A percentile compares a stretch with the other conserved stretches of the same genome.
Evolutionary conservation across 2,888 invertebrate species (phyloP).

Genomic region (Troides helena): DNA sequence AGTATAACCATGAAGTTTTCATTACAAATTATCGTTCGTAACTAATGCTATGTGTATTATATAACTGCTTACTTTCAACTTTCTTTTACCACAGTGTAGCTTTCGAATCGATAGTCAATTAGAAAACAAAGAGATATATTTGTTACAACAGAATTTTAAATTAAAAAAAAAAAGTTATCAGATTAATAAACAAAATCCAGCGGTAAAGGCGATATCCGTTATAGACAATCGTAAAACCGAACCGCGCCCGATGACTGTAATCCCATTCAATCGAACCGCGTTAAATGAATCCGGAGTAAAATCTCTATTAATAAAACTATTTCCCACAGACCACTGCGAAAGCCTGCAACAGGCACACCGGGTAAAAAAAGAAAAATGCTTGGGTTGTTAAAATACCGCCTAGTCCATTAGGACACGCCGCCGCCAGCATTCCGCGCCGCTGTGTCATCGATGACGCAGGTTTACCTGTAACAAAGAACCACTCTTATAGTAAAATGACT

Average conservation of each 20-base stretch:
- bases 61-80: too few relatives aligned
- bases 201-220: not conserved
- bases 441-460: slow-evolving; percentile 64
- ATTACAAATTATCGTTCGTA: too few relatives aligned
- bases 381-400: slow-evolving; percentile 38
- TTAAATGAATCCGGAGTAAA: slow-evolving; percentile 18
- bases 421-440: slow-evolving; percentile 54
- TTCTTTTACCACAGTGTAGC: too few relatives aligned
- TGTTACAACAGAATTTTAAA: not conserved
- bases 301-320: slow-evolving; percentile 28
- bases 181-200: not conserved
- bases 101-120: too few relatives aligned
- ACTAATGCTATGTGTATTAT: too few relatives aligned
- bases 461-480: slow-evolving; percentile 72
- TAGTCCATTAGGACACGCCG: slow-evolving; percentile 40
- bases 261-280: slow-evolving; percentile 19
- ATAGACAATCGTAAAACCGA: slow-evolving; percentile 13
- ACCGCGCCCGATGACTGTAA: slow-evolving; percentile 3
- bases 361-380: slow-evolving; percentile 26
- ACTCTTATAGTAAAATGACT: slow-evolving; percentile 31
- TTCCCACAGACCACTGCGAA: slow-evolving; percentile 24
- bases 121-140: not conserved
- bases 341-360: slow-evolving; percentile 20
- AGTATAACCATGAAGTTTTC: too few relatives aligned
- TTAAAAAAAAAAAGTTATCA: not conserved